These are phyloP conservation scores for Enteromius fasciolatus DNA, from an alignment of 2,797 vertebrate species.

Conservation along the genomic window DNA sequence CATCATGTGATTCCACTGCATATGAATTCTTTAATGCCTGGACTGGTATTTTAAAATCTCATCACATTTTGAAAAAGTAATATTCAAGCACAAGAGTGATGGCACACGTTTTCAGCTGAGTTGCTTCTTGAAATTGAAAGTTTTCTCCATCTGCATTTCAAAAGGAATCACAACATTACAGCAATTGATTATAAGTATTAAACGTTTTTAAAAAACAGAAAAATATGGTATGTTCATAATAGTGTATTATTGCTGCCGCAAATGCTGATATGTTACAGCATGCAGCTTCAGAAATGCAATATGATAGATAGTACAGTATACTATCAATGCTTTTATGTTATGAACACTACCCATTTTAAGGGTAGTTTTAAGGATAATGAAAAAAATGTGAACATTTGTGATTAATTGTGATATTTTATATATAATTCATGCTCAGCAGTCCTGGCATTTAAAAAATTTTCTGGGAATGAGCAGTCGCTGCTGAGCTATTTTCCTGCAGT, in stretches of 20 bases:
- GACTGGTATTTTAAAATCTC: slow-evolving; percentile 7
- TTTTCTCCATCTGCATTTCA: not conserved
- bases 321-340: not conserved
- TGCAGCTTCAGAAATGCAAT: not conserved
- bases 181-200: not conserved
- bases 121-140: not conserved
- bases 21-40: not conserved
- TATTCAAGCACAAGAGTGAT: not conserved
- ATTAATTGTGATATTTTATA: not conserved
- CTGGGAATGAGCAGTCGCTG: not conserved
- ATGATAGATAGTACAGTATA: not conserved
- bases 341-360: not conserved
- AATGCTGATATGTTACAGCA: not conserved
- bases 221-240: not conserved
- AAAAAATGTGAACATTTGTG: not conserved
- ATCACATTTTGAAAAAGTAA: not conserved
- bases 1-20: not conserved
- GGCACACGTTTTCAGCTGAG: not conserved
- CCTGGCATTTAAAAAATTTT: not conserved
- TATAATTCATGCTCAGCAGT: not conserved
- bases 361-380: no score
- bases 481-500: not conserved
- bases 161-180: not conserved
- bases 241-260: no score
- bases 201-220: not conserved